A percentile compares a stretch with the other conserved stretches of the same genome.
phyloP scores from a whole-genome alignment of 2,797 vertebrate species.

The Neosilurus hyrtlii region DNA sequence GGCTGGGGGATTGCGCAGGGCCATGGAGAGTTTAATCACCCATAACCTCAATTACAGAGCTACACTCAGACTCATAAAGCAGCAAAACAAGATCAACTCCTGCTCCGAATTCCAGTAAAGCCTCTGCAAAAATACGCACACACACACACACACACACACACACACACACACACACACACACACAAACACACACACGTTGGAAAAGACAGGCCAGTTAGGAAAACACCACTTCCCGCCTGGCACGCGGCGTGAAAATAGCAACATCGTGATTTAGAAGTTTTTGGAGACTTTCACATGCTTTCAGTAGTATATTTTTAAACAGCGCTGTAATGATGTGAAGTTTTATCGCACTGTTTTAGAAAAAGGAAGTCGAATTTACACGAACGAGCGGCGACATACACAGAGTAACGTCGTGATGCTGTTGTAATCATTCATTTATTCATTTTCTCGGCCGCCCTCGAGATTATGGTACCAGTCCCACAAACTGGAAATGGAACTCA shows the following conservation, averaged over 20 bases:
- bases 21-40: slow-evolving; percentile 83
- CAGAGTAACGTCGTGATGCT: too few species aligned
- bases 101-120: slow-evolving; percentile 76
- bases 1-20: slow-evolving; percentile 72
- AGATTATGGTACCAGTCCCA: too few species aligned
- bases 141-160: slow-evolving; percentile 36
- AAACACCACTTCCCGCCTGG: slow-evolving; percentile 7
- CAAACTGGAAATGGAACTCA: too few species aligned
- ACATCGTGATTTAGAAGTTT: slow-evolving; percentile 12
- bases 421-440: too few species aligned
- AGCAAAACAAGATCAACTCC: slow-evolving; percentile 77
- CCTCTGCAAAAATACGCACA: slow-evolving; percentile 62
- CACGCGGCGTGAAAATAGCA: slow-evolving; percentile 1
- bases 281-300: background rate
- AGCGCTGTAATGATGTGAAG: background rate
- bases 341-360: too few species aligned
- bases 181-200: slow-evolving; percentile 1
- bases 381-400: too few species aligned
- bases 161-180: slow-evolving; percentile 52
- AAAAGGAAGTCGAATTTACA: too few species aligned
- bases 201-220: slow-evolving; percentile 7
- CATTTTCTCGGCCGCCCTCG: too few species aligned
- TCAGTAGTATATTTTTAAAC: background rate
- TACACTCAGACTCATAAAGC: slow-evolving; percentile 80
- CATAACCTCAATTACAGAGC: slow-evolving; percentile 81